These are phyloP conservation scores for Tyria jacobaeae DNA, from an alignment of 2,888 invertebrate genomes.

Conservation along the genomic window DNA sequence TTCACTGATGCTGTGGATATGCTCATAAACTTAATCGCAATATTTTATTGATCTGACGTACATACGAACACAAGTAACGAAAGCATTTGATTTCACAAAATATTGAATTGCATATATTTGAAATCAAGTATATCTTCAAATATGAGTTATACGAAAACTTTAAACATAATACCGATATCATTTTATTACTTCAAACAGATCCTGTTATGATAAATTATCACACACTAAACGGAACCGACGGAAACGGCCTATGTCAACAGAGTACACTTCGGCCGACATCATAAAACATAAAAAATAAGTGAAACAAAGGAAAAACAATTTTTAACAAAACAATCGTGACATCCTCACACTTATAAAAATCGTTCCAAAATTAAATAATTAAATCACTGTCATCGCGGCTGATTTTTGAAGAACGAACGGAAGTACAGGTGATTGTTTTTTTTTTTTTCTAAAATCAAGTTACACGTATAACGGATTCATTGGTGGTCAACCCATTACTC, in stretches of 20 bases:
- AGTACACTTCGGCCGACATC: conserved; percentile 40
- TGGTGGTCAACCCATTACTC: conserved; percentile 56
- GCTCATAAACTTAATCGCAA: conserved; percentile 7
- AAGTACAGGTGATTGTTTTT: conserved; percentile 66
- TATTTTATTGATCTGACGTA: conserved; percentile 4
- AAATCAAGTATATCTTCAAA: not conserved
- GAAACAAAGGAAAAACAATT: conserved; percentile 40
- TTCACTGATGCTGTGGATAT: not conserved
- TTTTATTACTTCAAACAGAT: conserved; percentile 7
- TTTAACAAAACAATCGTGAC: conserved; percentile 45
- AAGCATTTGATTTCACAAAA: not conserved
- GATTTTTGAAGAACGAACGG: conserved; percentile 64
- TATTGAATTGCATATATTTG: too few relatives aligned
- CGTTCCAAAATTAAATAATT: conserved; percentile 62
- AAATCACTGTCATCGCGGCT: conserved; percentile 55
- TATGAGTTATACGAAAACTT: not conserved
- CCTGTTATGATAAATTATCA: conserved; percentile 7
- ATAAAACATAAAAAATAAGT: conserved; percentile 33
- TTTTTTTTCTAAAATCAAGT: conserved; percentile 55
- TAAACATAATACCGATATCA: not conserved
- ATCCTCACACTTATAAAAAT: conserved; percentile 50
- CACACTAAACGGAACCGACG: conserved; percentile 18
- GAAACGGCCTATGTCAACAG: conserved; percentile 18
- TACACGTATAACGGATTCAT: conserved; percentile 62
- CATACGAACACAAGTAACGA: not conserved